Evolutionary conservation across 2,113 vertebrate genomes (phyloP), one percentile per base, ranked within the genome.

Genomic region (Lipotes vexillifer): DNA sequence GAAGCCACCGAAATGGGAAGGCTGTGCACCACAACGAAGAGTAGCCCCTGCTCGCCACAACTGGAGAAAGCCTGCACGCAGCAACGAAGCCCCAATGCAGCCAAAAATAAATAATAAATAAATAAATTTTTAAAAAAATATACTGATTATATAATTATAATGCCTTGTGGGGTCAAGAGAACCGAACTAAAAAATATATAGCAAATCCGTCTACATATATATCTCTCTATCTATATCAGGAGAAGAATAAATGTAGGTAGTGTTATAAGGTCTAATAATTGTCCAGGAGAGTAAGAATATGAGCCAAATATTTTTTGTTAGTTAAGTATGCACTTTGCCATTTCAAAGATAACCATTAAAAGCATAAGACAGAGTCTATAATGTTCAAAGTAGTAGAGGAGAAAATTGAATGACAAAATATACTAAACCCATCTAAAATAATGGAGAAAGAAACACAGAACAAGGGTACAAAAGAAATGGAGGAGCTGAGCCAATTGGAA

Each of bases 341-440:
- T 96, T 93, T 94, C 17, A 65, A 83, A 91, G 44, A 55, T 65
- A 93, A 52, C 12, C 41, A 49, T 72, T 77, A 68, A 74, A 90
- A 88, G 49, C 77, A 49, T 20, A 52, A 81, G 83, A 52, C 29
- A 36, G 72, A 82, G 55, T 71, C 49, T 72, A 1, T 65, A 59
- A 55, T 1, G 57, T 85, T 12, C 27, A 81, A 74, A 94, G 81
- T 66, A 55, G 15, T 49, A 88, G 27, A 65, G 52, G 81, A 15
- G 41, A 65, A 97, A 85, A 86, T 44, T 18, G 36, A 96, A 80
- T 88, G 49, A 41, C 90, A 93, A 94, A 86, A 78, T 82, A 93
- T 66, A 69, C 77, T 81, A 90, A 88, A 84, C 96, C 25, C 75
- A 93, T 75, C 36, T 80, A 83, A 93, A 93, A 77, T 93, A 61